These are phyloP conservation scores for Stomorhina lunata DNA, from an alignment of 2,888 invertebrate species.

Conservation along the genomic window DNA sequence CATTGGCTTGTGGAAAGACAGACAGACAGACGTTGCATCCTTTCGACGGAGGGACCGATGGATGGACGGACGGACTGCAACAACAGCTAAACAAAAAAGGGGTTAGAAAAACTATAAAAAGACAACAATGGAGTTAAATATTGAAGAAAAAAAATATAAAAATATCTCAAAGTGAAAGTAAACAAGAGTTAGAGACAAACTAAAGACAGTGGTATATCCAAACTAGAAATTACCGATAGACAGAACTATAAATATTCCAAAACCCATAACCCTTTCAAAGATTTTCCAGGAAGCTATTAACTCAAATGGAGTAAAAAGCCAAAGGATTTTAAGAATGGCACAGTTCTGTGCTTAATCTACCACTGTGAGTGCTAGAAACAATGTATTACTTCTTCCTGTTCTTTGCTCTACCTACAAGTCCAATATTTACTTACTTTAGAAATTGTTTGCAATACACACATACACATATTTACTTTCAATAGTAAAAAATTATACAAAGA, in stretches of 20 bases:
- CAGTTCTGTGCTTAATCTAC: background rate
- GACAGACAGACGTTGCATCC: background rate
- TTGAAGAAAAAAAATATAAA: background rate
- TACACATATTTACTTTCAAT: background rate
- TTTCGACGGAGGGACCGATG: constrained; percentile 15
- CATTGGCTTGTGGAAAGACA: constrained; percentile 25
- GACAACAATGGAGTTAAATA: background rate
- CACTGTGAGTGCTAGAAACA: constrained; percentile 21
- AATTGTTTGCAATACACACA: no score
- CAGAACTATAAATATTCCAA: no score
- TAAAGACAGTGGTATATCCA: constrained; percentile 8
- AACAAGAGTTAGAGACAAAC: constrained; percentile 13
- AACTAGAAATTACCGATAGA: no score
- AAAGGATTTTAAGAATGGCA: no score
- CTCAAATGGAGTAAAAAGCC: no score
- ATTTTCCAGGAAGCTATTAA: no score
- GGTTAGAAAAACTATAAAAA: constrained; percentile 2
- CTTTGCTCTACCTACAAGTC: constrained; percentile 7
- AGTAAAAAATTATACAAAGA: background rate
- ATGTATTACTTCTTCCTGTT: constrained; percentile 20
- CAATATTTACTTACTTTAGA: constrained; percentile 2
- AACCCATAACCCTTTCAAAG: no score
- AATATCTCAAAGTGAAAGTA: constrained; percentile 15
- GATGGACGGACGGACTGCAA: constrained; percentile 21
- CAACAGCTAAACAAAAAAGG: constrained; percentile 26